phyloP scores from a whole-genome alignment of 1,140 invertebrate species.

The Trachymyrmex cornetzi region DNA sequence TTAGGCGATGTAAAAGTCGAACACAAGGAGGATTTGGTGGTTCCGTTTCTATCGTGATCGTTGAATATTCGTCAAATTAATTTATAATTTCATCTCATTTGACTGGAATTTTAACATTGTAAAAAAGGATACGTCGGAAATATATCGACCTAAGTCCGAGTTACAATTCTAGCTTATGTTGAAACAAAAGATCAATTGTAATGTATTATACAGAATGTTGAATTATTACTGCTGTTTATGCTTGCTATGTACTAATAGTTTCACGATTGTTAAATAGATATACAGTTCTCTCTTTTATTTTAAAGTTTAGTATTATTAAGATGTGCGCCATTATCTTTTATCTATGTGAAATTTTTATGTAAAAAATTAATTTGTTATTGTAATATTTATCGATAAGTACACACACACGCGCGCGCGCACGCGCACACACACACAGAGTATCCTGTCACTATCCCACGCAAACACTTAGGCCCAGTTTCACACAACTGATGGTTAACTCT shows the following conservation, averaged over 20 bases:
- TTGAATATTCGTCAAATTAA: slow-evolving; percentile 52
- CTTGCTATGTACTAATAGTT: slow-evolving; percentile 42
- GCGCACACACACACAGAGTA: not conserved
- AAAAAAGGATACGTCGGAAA: slow-evolving; percentile 28
- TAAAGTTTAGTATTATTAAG: slow-evolving; percentile 4
- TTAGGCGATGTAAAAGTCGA: slow-evolving; percentile 91
- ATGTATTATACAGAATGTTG: slow-evolving; percentile 65
- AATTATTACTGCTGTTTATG: slow-evolving; percentile 48
- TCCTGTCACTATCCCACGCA: not conserved
- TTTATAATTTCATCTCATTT: slow-evolving; percentile 47
- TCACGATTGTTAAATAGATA: slow-evolving; percentile 51
- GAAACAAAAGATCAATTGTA: slow-evolving; percentile 37
- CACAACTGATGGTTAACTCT: too few species aligned
- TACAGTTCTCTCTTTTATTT: slow-evolving; percentile 35
- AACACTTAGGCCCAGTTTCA: too few species aligned
- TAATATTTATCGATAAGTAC: slow-evolving; percentile 42
- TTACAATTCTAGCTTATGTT: slow-evolving; percentile 34
- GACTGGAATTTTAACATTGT: slow-evolving; percentile 50
- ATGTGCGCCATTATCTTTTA: slow-evolving; percentile 10
- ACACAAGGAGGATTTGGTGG: slow-evolving; percentile 94
- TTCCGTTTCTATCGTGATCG: slow-evolving; percentile 89
- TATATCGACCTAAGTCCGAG: slow-evolving; percentile 48
- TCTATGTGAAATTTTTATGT: slow-evolving; percentile 51
- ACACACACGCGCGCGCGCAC: not conserved
- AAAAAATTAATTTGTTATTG: slow-evolving; percentile 66